These are phyloP conservation scores for Platysternon megacephalum DNA, from an alignment of 2,113 vertebrate species.

Conservation along the genomic window DNA sequence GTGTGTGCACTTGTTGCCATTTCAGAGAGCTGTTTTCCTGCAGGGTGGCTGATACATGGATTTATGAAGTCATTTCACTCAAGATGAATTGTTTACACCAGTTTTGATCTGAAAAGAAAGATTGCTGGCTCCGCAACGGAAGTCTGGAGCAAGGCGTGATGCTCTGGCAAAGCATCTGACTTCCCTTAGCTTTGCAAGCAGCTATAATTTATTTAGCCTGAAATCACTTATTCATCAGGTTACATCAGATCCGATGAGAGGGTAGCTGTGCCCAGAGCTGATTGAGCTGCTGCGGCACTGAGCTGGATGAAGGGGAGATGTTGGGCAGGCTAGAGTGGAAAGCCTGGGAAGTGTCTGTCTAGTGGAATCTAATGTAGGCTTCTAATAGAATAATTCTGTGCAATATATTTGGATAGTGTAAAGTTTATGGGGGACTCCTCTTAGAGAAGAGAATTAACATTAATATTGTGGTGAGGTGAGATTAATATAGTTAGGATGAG, in stretches of 20 bases:
- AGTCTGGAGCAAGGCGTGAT: rapidly evolving
- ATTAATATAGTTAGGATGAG: not conserved
- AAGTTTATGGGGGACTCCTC: not conserved
- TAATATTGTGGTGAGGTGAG: not conserved
- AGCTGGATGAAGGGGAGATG: not conserved
- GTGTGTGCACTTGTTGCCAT: not conserved
- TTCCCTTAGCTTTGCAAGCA: not conserved
- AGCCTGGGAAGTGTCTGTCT: not conserved
- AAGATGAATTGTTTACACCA: rapidly evolving
- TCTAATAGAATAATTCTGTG: not conserved
- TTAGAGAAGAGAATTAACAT: not conserved
- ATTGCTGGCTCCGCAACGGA: not conserved
- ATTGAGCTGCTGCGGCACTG: rapidly evolving
- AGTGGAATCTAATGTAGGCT: not conserved
- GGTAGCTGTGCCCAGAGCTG: not conserved
- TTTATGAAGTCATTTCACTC: not conserved
- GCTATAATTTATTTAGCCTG: not conserved
- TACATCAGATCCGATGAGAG: not conserved
- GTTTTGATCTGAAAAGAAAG: not conserved
- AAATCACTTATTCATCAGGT: not conserved
- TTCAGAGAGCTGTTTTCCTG: not conserved
- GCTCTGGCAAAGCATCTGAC: not conserved
- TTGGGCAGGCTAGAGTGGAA: not conserved
- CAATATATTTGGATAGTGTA: not conserved
- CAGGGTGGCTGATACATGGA: rapidly evolving